Base-by-base conservation (phyloP, 2,113 vertebrate genomes). In the Galeopterus variegatus region DNA sequence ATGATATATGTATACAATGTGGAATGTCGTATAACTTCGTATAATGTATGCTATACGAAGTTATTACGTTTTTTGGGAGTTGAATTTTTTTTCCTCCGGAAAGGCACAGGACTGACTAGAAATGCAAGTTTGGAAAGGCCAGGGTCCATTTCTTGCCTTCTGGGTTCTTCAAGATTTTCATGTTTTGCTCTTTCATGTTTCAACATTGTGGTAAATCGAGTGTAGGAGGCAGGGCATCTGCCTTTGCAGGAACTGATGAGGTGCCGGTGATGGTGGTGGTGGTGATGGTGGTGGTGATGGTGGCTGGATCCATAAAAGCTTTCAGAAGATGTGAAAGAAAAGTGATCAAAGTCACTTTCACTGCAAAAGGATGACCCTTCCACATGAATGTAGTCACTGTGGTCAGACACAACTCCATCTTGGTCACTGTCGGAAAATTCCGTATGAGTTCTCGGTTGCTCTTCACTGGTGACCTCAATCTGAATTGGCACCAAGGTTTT, bases 61-160 rank as follows among this genome's bases (percentile, higher is more conserved):
- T n/a, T n/a, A n/a, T n/a, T n/a, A n/a, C n/a, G 99, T 93, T 98
- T 99, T 96, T 99, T 99, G 95, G 99, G 99, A 93, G 99, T 98
- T 36, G 99, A 96, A 95, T 98, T 99, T 98, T 99, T 99, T 99
- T 99, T 99, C 98, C 99, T 99, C 84, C 99, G 99, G 98, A 99
- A 99, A 99, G 99, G 99, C 99, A 99, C 99, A 87, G 99, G 99
- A 75, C 99, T 99, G 98, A 99, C 99, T 36, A 99, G 99, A 97
- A 99, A 99, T 95, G 99, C 99, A 97, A 99, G 99, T 98, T 99
- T 99, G 92, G 99, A 99, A 96, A 99, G 99, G 93, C 99, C 99
- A 65, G 99, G 98, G 97, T 99, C 99, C 58, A 98, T 98, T 87
- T 99, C 99, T 41, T 98, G 99, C 96, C 98, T 98, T 70, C 99